Base-by-base conservation (phyloP, 2,888 invertebrate species). In the Plagodis dolabraria region DNA sequence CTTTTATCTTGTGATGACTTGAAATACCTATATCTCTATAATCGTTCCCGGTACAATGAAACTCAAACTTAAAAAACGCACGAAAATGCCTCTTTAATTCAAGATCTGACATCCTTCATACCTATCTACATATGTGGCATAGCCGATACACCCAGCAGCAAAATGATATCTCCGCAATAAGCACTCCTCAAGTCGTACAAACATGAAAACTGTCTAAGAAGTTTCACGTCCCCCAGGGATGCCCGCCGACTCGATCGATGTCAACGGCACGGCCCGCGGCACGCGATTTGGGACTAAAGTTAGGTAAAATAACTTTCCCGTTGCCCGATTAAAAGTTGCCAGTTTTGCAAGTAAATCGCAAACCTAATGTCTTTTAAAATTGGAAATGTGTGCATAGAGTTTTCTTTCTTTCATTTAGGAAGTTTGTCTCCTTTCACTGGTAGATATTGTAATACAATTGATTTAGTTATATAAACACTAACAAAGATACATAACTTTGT, bases 191-290 rank as follows among this genome's bases (percentile, higher is more conserved):
- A 45, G 47, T 51, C 35, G 42, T 42, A 7, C 52, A 38, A 55
- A 49, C 52, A 60, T 56, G 56, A 60, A 60, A 49, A 60, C 60
- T 46, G 60, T 60, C 52, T 56, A 45, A 53, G 49, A 60, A 60
- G 48, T 60, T 60, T 38, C 42, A 40, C 50, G n/a, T 44, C 6
- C 60, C 60, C 60, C 2, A 7, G 45, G 34, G 52, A 49, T 47
- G 47, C 45, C 47, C 56, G 48, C 33, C 48, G 12, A 33, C 38
- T 47, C 60, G 60, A 60, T 60, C 60, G 60, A 56, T 56, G 60
- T 60, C 60, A 46, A 36, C 35, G 48, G 47, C 56, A 55, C 60
- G 11, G 11, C 60, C 60, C 22, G 11, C 10, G 49, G 52, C 47
- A 8, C 35, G 49, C 44, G 59, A 49, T 54, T 53, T 40, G 53